These are phyloP conservation scores for Habropoda laboriosa DNA, from an alignment of 1,140 invertebrate genomes.

Conservation along the genomic window DNA sequence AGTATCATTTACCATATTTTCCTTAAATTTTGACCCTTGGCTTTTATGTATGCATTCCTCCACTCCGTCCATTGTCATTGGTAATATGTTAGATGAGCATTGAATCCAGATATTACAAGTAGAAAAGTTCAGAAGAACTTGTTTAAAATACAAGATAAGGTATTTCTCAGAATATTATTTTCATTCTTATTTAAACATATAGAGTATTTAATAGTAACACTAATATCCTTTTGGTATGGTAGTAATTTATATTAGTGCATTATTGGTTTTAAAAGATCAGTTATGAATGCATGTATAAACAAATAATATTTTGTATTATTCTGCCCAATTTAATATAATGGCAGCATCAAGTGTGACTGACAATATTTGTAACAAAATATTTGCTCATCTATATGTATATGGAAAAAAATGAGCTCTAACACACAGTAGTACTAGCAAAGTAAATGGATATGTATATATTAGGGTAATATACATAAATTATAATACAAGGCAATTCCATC, in stretches of 20 bases:
- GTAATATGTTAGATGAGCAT: constrained; percentile 56
- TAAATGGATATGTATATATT: constrained; percentile 59
- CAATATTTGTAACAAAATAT: constrained; percentile 52
- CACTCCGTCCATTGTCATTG: constrained; percentile 63
- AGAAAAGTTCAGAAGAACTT: not conserved
- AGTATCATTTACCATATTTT: constrained; percentile 46
- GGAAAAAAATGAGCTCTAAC: constrained; percentile 35
- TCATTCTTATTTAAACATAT: constrained; percentile 21
- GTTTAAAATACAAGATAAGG: not conserved
- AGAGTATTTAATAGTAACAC: constrained; percentile 25
- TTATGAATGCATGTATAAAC: constrained; percentile 38
- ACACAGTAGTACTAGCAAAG: constrained; percentile 39
- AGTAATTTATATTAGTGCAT: constrained; percentile 8
- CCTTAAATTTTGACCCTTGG: constrained; percentile 22
- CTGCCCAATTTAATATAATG: constrained; percentile 42
- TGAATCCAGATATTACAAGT: constrained; percentile 55
- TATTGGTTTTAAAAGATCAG: constrained; percentile 17
- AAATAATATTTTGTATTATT: constrained; percentile 43
- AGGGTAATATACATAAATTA: constrained; percentile 53
- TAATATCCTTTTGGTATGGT: not conserved
- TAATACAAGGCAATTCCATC: constrained; percentile 6
- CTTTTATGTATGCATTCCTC: constrained; percentile 53
- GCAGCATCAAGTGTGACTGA: constrained; percentile 44
- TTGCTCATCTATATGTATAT: constrained; percentile 39
- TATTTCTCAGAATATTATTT: constrained; percentile 18